Evolutionary conservation across 2,797 vertebrate species (phyloP), one percentile per base, ranked within the genome.

Genomic region (Xiphophorus birchmanni): DNA sequence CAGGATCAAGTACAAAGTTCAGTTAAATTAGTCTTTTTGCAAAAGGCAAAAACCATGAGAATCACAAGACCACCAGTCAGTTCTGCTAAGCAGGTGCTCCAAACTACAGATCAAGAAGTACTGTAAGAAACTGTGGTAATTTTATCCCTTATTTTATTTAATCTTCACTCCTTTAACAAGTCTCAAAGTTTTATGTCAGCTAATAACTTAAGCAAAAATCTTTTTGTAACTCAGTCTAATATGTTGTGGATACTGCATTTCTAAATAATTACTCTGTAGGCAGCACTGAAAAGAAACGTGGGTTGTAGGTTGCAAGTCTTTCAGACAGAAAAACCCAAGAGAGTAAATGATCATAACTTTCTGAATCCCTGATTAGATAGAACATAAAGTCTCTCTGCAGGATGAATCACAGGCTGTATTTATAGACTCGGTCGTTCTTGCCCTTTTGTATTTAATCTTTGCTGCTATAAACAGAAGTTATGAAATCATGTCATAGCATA

Each of bases 1-100:
- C 76, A 90, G 95, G 95, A 96, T 96, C 95, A 96, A 92, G 91
- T 75, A 83, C 82, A 91, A 94, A 95, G 94, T 92, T 84, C 93
- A 94, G 92, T 95, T 95, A 95, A 95, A 95, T 94, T 87, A 90
- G 90, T 93, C 84, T 88, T 90, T 91, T 92, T 93, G 94, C 91
- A 94, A 94, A 94, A 95, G 88, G 86, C 87, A 93, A 87, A 91
- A 90, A 78, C 81, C 83, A 86, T 15, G 83, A 78, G 91, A 90
- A 93, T 96, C 95, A 95, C 92, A 93, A 95, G 95, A 95, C 94
- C 89, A 74, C 88, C 84, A 83, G 86, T 90, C 82, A 86, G 86
- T 90, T 87, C 78, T 90, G 86, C 90, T 80, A 88, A 82, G 90
- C 87, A 89, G 92, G 91, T 88, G 85, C 90, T 88, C 80, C 48